Conservation (phyloP, 2,797 vertebrate genomes). For the Eremophila alpestris region DNA sequence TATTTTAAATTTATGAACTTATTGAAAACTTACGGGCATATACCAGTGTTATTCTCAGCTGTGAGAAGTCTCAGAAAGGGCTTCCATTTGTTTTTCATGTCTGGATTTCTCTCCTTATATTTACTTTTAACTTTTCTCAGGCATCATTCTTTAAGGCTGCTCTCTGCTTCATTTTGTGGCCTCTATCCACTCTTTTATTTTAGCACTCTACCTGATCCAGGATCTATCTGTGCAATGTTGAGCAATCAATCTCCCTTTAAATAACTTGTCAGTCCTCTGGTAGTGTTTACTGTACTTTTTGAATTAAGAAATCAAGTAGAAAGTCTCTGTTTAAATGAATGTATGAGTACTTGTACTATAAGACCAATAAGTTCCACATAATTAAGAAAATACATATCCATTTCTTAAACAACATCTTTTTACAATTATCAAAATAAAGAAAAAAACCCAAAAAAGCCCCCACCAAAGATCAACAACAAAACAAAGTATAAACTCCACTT, state of each 20-base stretch:
- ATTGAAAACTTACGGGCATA: not conserved
- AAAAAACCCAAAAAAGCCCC: accelerated
- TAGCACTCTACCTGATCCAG: not conserved
- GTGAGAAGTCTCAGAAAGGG: not conserved
- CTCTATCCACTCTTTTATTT: not conserved
- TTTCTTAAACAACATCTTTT: not conserved
- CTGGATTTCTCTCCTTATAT: not conserved
- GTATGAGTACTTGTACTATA: not conserved
- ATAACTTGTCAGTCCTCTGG: not conserved
- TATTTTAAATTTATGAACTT: not conserved
- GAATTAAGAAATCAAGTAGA: not conserved
- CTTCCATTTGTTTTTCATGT: not conserved
- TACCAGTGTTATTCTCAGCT: not conserved
- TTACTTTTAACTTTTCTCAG: not conserved
- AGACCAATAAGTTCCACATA: not conserved
- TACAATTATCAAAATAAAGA: not conserved
- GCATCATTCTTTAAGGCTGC: not conserved
- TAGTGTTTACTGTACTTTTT: not conserved
- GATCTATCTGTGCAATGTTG: not conserved
- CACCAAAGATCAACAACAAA: not conserved
- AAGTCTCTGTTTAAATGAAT: not conserved
- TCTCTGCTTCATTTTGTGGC: not conserved
- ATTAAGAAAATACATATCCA: not conserved
- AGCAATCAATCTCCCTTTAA: not conserved
- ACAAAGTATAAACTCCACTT: not conserved